Evolutionary conservation across 2,888 invertebrate genomes (phyloP).

Genomic region (Microchrysa polita): DNA sequence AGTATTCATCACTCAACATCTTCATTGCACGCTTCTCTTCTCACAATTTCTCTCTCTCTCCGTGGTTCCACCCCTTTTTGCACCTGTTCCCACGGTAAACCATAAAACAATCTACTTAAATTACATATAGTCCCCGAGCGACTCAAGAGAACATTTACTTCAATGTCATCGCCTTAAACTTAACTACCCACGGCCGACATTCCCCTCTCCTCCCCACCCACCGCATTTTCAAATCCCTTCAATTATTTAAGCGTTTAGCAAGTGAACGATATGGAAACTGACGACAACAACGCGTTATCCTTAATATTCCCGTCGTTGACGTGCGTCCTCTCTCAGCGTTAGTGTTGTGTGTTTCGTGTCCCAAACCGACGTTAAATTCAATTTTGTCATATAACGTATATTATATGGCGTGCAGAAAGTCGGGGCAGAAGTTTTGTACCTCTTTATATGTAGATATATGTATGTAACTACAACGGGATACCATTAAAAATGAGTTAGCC

Average conservation of each 20-base stretch:
- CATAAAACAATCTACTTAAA: conserved; percentile 13
- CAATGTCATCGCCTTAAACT: neutral
- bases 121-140: conserved; percentile 9
- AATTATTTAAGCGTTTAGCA: conserved; percentile 26
- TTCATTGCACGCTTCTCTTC: no score
- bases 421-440: conserved; percentile 18
- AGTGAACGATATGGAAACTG: neutral
- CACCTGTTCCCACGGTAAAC: no score
- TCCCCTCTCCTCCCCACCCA: conserved; percentile 3
- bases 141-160: conserved; percentile 12
- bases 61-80: no score
- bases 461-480: neutral
- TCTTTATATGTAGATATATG: no score
- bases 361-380: conserved; percentile 21
- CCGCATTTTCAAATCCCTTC: neutral
- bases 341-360: no score
- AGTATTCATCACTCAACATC: no score
- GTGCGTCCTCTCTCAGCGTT: no score
- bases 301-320: neutral
- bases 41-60: no score
- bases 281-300: neutral
- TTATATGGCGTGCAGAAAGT: conserved; percentile 15
- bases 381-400: neutral
- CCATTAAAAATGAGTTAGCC: conserved; percentile 34
- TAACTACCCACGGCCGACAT: no score